phyloP scores from a whole-genome alignment of 2,797 vertebrate species.

The Nasua narica region DNA sequence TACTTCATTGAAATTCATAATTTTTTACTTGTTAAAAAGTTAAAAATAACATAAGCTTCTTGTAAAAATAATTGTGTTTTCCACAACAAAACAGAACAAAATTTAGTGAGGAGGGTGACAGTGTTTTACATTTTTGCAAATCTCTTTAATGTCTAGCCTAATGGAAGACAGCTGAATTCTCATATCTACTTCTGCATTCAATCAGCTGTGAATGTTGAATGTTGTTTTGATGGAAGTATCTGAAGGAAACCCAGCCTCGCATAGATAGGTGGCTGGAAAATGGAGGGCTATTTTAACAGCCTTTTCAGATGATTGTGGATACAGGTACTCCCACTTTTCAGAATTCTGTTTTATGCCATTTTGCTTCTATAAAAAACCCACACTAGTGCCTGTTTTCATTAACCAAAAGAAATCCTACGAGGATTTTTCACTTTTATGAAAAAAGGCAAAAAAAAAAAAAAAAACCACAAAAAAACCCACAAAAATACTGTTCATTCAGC shows the following conservation, averaged over 20 bases:
- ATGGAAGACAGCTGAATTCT: slow-evolving; percentile 65
- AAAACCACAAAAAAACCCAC: too few species aligned
- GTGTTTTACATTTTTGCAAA: slow-evolving; percentile 52
- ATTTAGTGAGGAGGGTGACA: slow-evolving; percentile 11
- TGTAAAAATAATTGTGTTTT: slow-evolving; percentile 44
- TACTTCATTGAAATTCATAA: not conserved
- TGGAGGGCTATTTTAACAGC: slow-evolving; percentile 26
- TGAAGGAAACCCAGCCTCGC: slow-evolving; percentile 57
- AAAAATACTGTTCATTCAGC: not conserved
- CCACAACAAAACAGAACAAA: slow-evolving; percentile 15
- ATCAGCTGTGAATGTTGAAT: slow-evolving; percentile 48
- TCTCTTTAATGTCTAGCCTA: slow-evolving; percentile 64
- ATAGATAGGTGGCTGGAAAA: slow-evolving; percentile 36
- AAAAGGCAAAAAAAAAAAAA: not conserved
- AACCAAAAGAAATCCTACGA: not conserved
- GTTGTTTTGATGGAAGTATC: slow-evolving; percentile 62
- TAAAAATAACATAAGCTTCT: not conserved
- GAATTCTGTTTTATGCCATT: not conserved
- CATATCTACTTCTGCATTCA: slow-evolving; percentile 63
- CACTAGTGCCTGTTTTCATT: not conserved
- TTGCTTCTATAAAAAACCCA: not conserved
- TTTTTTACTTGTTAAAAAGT: not conserved
- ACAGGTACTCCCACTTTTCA: not conserved
- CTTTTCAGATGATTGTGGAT: slow-evolving; percentile 42
- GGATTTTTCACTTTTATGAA: not conserved